These are phyloP conservation scores for Thripadectes ignobilis DNA, from an alignment of 2,797 vertebrate species.

Conservation along the genomic window DNA sequence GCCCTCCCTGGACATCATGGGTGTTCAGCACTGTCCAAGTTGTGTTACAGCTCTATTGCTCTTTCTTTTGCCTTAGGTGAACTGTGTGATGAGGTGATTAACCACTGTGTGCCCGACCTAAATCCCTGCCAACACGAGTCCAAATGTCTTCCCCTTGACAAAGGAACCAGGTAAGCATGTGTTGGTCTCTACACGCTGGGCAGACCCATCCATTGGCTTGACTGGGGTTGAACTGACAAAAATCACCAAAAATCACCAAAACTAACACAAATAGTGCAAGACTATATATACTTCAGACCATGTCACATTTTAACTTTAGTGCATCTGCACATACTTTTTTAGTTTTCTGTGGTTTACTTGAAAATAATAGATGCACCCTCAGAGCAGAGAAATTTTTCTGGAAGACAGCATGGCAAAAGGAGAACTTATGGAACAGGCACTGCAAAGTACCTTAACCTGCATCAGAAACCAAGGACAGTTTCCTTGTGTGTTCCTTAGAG, in stretches of 20 bases:
- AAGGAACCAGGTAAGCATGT: conserved; percentile 84
- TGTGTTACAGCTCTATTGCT: not conserved
- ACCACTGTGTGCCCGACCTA: conserved; percentile 87
- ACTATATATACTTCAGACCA: not conserved
- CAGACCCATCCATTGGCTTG: not conserved
- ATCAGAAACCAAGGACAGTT: not conserved
- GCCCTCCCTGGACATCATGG: not conserved
- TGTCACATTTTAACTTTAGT: not conserved
- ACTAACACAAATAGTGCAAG: not conserved
- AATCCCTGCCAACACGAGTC: conserved; percentile 93
- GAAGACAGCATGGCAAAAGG: not conserved
- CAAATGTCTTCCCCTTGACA: conserved; percentile 88
- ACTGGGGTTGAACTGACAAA: not conserved
- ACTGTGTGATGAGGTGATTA: conserved; percentile 92
- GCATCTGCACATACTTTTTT: not conserved
- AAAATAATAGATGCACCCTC: not conserved
- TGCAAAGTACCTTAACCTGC: not conserved
- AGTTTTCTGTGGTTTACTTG: not conserved
- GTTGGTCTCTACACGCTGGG: not conserved
- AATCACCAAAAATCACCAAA: not conserved
- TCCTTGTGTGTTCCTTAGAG: not conserved
- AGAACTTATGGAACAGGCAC: not conserved
- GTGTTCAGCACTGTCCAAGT: not conserved
- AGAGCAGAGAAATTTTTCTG: not conserved
- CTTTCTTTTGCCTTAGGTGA: conserved; percentile 82